Conservation (phyloP, 2,888 invertebrate genomes). For the Sepiola atlantica region DNA sequence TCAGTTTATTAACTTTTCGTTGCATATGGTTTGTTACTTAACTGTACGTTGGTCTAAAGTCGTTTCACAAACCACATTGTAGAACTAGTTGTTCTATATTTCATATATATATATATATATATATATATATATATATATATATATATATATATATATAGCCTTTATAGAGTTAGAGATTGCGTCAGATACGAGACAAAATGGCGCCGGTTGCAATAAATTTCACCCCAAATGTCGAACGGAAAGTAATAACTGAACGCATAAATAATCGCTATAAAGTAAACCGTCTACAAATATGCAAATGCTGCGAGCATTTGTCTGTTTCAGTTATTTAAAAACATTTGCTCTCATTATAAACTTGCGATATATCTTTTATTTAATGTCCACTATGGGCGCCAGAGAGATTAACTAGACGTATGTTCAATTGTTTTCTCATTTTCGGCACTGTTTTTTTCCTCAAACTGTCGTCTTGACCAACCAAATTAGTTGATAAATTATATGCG, state of each 20-base stretch:
- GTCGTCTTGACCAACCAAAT: background rate
- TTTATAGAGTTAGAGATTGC: too few relatives aligned
- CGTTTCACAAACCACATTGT: too few relatives aligned
- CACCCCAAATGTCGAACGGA: background rate
- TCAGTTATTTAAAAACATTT: background rate
- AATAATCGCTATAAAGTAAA: background rate
- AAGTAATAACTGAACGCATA: background rate
- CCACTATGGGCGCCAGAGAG: background rate
- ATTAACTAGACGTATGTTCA: background rate
- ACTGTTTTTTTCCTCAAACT: background rate
- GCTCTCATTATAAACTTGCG: background rate
- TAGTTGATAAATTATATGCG: background rate
- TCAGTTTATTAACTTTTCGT: too few relatives aligned
- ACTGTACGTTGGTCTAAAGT: too few relatives aligned
- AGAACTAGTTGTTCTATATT: too few relatives aligned
- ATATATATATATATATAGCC: too few relatives aligned
- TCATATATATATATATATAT: too few relatives aligned
- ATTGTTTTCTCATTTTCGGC: background rate
- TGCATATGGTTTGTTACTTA: too few relatives aligned
- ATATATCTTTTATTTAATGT: background rate
- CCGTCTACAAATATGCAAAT: background rate
- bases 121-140: too few relatives aligned
- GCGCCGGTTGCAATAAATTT: background rate
- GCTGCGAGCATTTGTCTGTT: background rate
- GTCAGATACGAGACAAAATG: background rate